A percentile compares a stretch with the other conserved stretches of the same genome.
Evolutionary conservation across 2,888 invertebrate species (phyloP).

Genomic region (Marasmarcha lunaedactyla): DNA sequence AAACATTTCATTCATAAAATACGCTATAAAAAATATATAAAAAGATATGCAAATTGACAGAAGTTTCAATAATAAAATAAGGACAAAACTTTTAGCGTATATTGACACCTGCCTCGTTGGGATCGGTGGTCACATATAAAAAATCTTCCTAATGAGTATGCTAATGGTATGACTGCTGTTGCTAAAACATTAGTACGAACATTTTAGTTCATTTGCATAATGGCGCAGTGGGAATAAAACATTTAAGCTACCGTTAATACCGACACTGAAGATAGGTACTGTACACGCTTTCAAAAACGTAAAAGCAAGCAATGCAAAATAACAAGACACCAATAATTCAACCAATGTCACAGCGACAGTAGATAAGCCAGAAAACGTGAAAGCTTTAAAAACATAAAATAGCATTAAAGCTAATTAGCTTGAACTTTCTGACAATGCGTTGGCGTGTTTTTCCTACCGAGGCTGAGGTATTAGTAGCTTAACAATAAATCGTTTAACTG

Average conservation of each 20-base stretch:
- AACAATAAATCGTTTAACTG: slow-evolving; percentile 58
- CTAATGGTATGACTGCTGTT: slow-evolving; percentile 42
- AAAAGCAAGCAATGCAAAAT: background rate
- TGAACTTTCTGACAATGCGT: slow-evolving; percentile 28
- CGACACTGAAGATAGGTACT: slow-evolving; percentile 25
- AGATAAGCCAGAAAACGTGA: background rate
- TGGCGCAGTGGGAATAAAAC: slow-evolving; percentile 48
- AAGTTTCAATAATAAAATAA: slow-evolving; percentile 11
- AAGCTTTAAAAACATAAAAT: background rate
- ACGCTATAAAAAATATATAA: background rate
- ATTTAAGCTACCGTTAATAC: slow-evolving; percentile 49
- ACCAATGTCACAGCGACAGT: background rate
- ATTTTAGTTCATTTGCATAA: slow-evolving; percentile 51
- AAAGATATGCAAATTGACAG: background rate
- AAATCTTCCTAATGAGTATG: slow-evolving; percentile 35
- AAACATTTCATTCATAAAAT: slow-evolving; percentile 1
- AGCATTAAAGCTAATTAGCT: slow-evolving; percentile 29
- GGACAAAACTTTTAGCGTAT: slow-evolving; percentile 25
- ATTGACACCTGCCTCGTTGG: slow-evolving; percentile 40
- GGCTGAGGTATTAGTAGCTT: slow-evolving; percentile 50
- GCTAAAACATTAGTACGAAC: slow-evolving; percentile 38
- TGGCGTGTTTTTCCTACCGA: slow-evolving; percentile 40
- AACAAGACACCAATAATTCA: background rate
- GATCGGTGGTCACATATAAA: slow-evolving; percentile 41
- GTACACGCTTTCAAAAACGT: slow-evolving; percentile 11